phyloP scores from a whole-genome alignment of 2,888 invertebrate genomes.

The Hydriomena furcata region DNA sequence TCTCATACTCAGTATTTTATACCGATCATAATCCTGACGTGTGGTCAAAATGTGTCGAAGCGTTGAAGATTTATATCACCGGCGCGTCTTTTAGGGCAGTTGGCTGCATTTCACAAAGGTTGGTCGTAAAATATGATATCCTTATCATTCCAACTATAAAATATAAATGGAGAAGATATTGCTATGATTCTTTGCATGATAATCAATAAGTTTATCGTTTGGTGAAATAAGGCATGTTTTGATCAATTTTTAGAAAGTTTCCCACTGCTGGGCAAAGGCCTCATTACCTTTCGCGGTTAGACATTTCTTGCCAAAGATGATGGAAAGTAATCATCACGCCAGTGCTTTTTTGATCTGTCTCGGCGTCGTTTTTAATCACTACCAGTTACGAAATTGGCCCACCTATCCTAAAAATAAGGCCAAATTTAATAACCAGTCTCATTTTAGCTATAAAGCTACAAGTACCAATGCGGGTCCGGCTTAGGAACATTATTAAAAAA shows the following conservation, averaged over 20 bases:
- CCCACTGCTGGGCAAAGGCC: too few species aligned
- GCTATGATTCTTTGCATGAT: neutral
- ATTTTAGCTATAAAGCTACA: too few species aligned
- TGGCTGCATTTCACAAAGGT: conserved; percentile 47
- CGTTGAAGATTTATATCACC: conserved; percentile 75
- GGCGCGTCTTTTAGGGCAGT: conserved; percentile 44
- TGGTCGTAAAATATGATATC: conserved; percentile 34
- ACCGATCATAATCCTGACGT: conserved; percentile 76
- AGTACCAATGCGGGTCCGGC: too few species aligned
- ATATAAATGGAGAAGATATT: conserved; percentile 4
- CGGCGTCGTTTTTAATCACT: too few species aligned
- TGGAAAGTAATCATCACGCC: too few species aligned
- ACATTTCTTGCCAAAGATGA: too few species aligned
- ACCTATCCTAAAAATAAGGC: too few species aligned
- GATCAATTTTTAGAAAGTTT: conserved; percentile 3
- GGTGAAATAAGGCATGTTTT: neutral
- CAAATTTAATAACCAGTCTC: too few species aligned
- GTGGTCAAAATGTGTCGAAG: conserved; percentile 81
- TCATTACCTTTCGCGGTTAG: too few species aligned
- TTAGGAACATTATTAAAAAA: too few species aligned
- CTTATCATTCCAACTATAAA: conserved; percentile 19
- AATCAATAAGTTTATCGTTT: neutral
- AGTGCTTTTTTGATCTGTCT: too few species aligned
- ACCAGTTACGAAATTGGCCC: too few species aligned
- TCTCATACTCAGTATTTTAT: conserved; percentile 69